Conservation (phyloP, 2,888 invertebrate species). For the Agapostemon virescens region DNA sequence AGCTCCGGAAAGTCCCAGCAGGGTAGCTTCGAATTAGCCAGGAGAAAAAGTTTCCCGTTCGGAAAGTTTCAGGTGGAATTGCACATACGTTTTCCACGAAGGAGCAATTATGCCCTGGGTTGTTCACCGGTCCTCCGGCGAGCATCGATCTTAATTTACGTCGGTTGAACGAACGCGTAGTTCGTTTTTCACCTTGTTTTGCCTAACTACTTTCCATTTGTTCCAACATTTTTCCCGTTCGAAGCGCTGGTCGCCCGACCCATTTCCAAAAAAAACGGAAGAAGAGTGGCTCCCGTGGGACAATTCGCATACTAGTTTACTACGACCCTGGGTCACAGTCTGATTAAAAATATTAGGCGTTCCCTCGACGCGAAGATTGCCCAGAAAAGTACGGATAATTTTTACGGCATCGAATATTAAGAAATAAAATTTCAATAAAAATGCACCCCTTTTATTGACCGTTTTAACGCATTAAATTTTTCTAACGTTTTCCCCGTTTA, state of each 20-base stretch:
- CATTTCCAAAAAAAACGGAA: conserved; percentile 1
- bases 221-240: conserved; percentile 2
- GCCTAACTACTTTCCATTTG: conserved; percentile 42
- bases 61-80: not conserved
- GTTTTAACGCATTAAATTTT: not conserved
- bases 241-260: not conserved
- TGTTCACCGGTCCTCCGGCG: too few relatives aligned
- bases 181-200: not conserved
- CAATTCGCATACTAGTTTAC: not conserved
- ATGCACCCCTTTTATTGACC: not conserved
- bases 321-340: not conserved
- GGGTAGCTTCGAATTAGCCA: not conserved
- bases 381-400: not conserved
- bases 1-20: not conserved
- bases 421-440: not conserved
- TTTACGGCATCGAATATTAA: not conserved
- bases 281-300: not conserved
- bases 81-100: not conserved
- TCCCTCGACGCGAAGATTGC: not conserved
- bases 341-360: not conserved
- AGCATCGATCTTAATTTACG: conserved; percentile 33
- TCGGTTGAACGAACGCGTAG: not conserved
- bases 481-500: not conserved
- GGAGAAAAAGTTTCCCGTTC: not conserved
- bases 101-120: conserved; percentile 3